Percentiles rank a stretch among this genome's conserved stretches.
Evolutionary conservation across 2,888 invertebrate species (phyloP).

Genomic region (Dasypolia templi): DNA sequence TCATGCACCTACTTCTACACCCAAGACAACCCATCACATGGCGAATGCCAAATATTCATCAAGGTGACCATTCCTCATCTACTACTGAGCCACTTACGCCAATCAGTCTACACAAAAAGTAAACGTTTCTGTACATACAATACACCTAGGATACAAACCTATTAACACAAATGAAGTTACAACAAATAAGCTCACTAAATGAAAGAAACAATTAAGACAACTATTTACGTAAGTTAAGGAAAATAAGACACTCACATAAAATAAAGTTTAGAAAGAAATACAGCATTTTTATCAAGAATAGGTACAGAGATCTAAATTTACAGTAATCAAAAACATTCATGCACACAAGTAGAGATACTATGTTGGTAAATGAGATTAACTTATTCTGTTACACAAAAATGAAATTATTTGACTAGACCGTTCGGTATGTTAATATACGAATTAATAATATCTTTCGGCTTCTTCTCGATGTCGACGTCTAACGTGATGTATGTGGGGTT

Average conservation of each 20-base stretch:
- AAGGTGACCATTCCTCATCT: slow-evolving; percentile 26
- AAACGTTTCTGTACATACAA: slow-evolving; percentile 50
- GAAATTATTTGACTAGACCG: slow-evolving; percentile 87
- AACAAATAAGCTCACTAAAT: slow-evolving; percentile 52
- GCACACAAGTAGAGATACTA: slow-evolving; percentile 53
- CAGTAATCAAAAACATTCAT: slow-evolving; percentile 57
- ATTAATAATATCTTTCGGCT: slow-evolving; percentile 80
- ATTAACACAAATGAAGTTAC: slow-evolving; percentile 62
- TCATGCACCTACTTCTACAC: neutral
- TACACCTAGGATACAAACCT: slow-evolving; percentile 66
- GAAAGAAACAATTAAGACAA: slow-evolving; percentile 36
- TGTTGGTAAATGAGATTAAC: slow-evolving; percentile 67
- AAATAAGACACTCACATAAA: slow-evolving; percentile 23
- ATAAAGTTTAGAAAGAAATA: slow-evolving; percentile 29
- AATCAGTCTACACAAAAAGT: slow-evolving; percentile 53
- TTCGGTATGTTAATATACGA: slow-evolving; percentile 84
- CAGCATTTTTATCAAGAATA: slow-evolving; percentile 34
- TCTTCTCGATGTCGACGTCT: slow-evolving; percentile 81
- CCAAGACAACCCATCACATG: slow-evolving; percentile 35
- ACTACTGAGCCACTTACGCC: slow-evolving; percentile 34
- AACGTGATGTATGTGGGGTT: slow-evolving; percentile 87
- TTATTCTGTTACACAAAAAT: slow-evolving; percentile 58
- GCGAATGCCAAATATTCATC: slow-evolving; percentile 31
- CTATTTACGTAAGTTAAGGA: slow-evolving; percentile 21
- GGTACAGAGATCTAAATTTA: slow-evolving; percentile 63